phyloP scores from a whole-genome alignment of 2,888 invertebrate genomes.

The Tromatobia lineatoria region DNA sequence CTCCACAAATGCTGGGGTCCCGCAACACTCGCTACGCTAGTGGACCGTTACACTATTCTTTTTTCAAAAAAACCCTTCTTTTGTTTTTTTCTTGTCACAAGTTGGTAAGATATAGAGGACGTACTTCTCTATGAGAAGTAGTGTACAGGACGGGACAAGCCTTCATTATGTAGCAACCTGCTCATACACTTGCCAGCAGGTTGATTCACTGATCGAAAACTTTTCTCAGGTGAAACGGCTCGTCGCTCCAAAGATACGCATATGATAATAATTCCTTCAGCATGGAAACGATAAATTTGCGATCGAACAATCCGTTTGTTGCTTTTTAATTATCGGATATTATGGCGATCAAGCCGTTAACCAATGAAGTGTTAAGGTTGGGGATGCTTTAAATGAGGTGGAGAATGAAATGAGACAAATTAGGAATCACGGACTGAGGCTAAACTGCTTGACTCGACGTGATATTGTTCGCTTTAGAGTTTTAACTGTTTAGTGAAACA shows the following conservation, averaged over 20 bases:
- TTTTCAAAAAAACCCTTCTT: not conserved
- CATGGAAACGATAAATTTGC: not conserved
- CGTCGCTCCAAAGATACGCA: not conserved
- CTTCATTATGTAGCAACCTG: constrained; percentile 35
- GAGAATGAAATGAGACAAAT: too few species aligned
- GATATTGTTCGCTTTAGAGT: too few species aligned
- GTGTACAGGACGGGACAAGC: constrained; percentile 21
- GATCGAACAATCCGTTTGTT: not conserved
- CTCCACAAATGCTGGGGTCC: constrained; percentile 23
- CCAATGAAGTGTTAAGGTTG: constrained; percentile 16
- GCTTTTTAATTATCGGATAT: constrained; percentile 49
- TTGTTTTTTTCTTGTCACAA: constrained; percentile 16
- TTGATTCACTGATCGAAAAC: not conserved
- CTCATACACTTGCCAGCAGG: not conserved
- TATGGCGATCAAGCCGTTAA: too few species aligned
- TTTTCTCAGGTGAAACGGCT: not conserved
- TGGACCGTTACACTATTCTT: constrained; percentile 32
- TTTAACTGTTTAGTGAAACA: too few species aligned
- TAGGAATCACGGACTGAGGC: too few species aligned
- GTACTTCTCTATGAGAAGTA: not conserved
- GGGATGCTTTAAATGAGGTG: too few species aligned
- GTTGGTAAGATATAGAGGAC: constrained; percentile 37
- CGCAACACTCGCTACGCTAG: constrained; percentile 22
- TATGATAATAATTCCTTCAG: not conserved
- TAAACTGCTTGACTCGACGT: too few species aligned